A percentile compares a stretch with the other conserved stretches of the same genome.
Evolutionary conservation across 2,113 vertebrate genomes (phyloP).

Genomic region (Syngnathus floridae): DNA sequence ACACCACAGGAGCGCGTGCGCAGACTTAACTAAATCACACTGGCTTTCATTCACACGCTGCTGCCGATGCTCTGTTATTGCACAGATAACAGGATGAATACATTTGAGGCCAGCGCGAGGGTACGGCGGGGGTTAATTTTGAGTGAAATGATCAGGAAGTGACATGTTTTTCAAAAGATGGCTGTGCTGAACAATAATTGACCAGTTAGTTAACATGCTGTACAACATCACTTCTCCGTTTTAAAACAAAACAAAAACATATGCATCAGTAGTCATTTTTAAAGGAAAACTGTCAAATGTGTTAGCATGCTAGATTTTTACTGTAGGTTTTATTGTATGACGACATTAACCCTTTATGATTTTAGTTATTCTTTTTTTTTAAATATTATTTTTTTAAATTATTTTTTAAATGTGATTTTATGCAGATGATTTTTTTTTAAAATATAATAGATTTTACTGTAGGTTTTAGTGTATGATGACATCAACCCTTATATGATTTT

Average conservation of each 20-base stretch:
- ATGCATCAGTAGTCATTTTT: background rate
- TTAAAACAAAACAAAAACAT: background rate
- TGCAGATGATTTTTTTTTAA: too few relatives aligned
- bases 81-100: constrained; percentile 13
- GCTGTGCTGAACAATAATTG: background rate
- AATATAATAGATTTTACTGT: too few relatives aligned
- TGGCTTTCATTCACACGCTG: constrained; percentile 28
- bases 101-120: background rate
- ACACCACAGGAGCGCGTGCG: constrained; percentile 29
- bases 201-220: background rate
- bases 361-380: background rate
- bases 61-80: constrained; percentile 20
- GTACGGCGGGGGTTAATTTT: background rate
- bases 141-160: background rate
- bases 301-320: background rate
- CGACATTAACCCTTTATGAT: background rate
- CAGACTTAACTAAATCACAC: constrained; percentile 32
- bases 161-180: background rate
- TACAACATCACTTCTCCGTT: background rate
- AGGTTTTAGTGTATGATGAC: too few relatives aligned
- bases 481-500: too few relatives aligned
- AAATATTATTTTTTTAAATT: too few relatives aligned
- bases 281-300: background rate
- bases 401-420: too few relatives aligned
- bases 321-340: background rate